These are phyloP conservation scores for Macroteleia sp. DNA, from an alignment of 2,888 invertebrate species.

Conservation along the genomic window DNA sequence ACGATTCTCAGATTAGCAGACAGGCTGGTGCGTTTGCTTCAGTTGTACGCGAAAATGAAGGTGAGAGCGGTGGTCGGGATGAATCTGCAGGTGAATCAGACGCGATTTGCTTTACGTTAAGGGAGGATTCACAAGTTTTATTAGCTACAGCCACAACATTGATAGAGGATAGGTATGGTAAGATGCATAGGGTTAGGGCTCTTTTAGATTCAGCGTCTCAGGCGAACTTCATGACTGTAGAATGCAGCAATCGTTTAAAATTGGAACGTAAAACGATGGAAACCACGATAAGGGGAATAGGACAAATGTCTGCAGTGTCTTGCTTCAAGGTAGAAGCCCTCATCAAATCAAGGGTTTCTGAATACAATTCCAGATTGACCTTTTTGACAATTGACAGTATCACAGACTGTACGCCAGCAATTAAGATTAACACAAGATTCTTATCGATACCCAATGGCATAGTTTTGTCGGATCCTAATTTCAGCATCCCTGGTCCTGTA, in stretches of 20 bases:
- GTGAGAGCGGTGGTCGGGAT: too few relatives aligned
- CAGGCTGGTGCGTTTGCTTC: too few relatives aligned
- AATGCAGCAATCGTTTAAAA: background rate
- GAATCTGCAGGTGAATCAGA: background rate
- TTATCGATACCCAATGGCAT: background rate
- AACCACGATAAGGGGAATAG: background rate
- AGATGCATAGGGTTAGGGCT: background rate
- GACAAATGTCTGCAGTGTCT: background rate
- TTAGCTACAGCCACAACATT: conserved; percentile 6
- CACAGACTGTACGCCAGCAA: background rate
- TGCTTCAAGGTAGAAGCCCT: background rate
- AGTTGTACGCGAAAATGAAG: background rate
- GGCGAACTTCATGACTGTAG: background rate
- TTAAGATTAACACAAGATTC: background rate
- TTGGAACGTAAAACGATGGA: background rate
- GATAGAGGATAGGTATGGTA: background rate
- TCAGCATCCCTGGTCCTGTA: background rate
- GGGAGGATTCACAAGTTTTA: background rate
- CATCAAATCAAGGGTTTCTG: background rate
- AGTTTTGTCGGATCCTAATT: background rate
- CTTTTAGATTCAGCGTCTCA: conserved; percentile 3
- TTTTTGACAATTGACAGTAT: background rate
- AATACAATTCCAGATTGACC: background rate
- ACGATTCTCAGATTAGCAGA: too few relatives aligned
- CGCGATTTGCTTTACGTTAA: background rate